Percentiles rank a stretch among this genome's conserved stretches.
Evolutionary conservation across 2,888 invertebrate genomes (phyloP).

Genomic region (Cheilosia vulpina): DNA sequence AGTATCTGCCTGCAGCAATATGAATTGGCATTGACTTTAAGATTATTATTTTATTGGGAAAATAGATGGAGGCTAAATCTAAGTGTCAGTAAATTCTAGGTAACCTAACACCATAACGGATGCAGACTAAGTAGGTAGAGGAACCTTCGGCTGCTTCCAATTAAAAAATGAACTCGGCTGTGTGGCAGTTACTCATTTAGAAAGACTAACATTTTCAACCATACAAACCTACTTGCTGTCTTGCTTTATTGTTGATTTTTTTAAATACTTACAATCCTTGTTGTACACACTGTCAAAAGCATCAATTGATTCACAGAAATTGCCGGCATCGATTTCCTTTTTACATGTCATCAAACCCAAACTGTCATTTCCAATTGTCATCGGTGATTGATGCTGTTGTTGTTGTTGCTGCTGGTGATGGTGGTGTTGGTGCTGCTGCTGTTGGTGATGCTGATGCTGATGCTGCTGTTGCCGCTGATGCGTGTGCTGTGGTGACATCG

Average conservation of each 20-base stretch:
- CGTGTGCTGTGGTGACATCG: conserved; percentile 76
- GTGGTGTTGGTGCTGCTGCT: conserved; percentile 75
- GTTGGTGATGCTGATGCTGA: conserved; percentile 77
- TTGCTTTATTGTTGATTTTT: not conserved
- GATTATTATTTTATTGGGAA: too few species aligned
- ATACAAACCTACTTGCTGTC: conserved; percentile 4
- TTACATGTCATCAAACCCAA: conserved; percentile 81
- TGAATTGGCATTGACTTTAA: too few species aligned
- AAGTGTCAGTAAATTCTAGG: too few species aligned
- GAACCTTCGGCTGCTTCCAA: not conserved
- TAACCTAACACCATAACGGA: too few species aligned
- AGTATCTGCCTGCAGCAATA: too few species aligned
- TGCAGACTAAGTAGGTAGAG: too few species aligned
- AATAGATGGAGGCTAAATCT: too few species aligned
- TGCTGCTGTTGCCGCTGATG: conserved; percentile 77
- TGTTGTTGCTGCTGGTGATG: conserved; percentile 77
- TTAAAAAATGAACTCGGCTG: not conserved
- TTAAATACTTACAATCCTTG: conserved; percentile 83
- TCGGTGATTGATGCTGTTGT: conserved; percentile 66
- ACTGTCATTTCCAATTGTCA: conserved; percentile 73
- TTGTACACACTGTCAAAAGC: conserved; percentile 82
- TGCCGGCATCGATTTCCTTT: conserved; percentile 79
- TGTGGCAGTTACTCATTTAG: not conserved
- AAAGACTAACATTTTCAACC: conserved; percentile 58
- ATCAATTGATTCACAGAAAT: conserved; percentile 82